Percentiles rank a stretch among this genome's conserved stretches.
phyloP scores from a whole-genome alignment of 2,797 vertebrate genomes.

The Peromyscus eremicus region DNA sequence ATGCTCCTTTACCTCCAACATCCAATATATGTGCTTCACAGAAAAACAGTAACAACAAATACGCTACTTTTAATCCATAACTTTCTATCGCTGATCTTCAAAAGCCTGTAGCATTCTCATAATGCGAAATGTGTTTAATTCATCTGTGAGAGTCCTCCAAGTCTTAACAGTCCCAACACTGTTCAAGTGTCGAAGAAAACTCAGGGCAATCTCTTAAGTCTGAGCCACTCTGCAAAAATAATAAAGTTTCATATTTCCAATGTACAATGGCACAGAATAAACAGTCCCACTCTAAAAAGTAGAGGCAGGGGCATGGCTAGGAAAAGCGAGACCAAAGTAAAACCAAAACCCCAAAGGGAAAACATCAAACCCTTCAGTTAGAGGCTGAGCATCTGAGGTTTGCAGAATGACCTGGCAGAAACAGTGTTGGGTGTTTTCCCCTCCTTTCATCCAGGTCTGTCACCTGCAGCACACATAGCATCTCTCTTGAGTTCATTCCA shows the following conservation, averaged over 20 bases:
- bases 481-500: not conserved
- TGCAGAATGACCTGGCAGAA: not conserved
- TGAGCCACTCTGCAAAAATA: not conserved
- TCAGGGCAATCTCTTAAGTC: not conserved
- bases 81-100: not conserved
- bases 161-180: not conserved
- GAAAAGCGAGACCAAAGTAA: not conserved
- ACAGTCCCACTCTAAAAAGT: not conserved
- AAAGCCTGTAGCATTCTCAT: not conserved
- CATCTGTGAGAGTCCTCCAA: not conserved
- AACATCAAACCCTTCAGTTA: not conserved
- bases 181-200: not conserved
- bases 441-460: too few species aligned
- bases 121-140: not conserved
- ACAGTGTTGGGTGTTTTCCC: not conserved
- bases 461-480: not conserved
- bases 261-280: not conserved
- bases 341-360: not conserved
- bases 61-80: not conserved
- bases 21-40: slow-evolving; percentile 82
- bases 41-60: slow-evolving; percentile 74
- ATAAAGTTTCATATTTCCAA: not conserved
- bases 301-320: not conserved
- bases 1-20: slow-evolving; percentile 66
- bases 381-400: not conserved